phyloP scores from a whole-genome alignment of 2,797 vertebrate genomes.

The Scleropages formosus region DNA sequence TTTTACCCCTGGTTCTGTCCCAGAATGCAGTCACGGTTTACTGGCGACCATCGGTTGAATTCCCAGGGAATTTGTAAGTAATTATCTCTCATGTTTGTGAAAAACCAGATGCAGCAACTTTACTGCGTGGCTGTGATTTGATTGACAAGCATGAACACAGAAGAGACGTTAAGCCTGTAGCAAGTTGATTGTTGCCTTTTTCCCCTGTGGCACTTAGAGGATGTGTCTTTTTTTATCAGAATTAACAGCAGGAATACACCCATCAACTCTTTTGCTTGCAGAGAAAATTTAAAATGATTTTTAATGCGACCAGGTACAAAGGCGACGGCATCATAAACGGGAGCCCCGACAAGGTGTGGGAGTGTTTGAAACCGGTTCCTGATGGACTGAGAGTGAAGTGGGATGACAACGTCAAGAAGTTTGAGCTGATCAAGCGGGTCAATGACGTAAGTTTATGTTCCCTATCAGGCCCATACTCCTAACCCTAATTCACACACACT shows the following conservation, averaged over 20 bases:
- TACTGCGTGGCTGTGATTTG: too few species aligned
- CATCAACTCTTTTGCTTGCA: too few species aligned
- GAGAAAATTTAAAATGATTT: not conserved
- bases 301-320: constrained; percentile 72
- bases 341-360: constrained; percentile 76
- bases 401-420: constrained; percentile 85
- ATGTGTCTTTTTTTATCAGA: too few species aligned
- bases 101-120: too few species aligned
- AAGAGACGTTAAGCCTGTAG: too few species aligned
- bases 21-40: constrained; percentile 83
- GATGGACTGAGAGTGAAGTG: constrained; percentile 81
- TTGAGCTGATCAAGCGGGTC: constrained; percentile 79
- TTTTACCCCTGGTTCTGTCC: constrained; percentile 34
- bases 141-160: too few species aligned
- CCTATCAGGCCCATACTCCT: too few species aligned
- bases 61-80: constrained; percentile 85
- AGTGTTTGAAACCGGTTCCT: constrained; percentile 80
- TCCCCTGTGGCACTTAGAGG: too few species aligned
- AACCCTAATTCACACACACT: too few species aligned
- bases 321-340: constrained; percentile 77
- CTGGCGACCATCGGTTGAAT: constrained; percentile 88
- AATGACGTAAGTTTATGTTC: constrained; percentile 67
- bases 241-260: too few species aligned
- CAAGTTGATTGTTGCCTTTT: too few species aligned
- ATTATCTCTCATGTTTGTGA: not conserved